phyloP scores from a whole-genome alignment of 2,888 invertebrate genomes.

The Yponomeuta malinellus region DNA sequence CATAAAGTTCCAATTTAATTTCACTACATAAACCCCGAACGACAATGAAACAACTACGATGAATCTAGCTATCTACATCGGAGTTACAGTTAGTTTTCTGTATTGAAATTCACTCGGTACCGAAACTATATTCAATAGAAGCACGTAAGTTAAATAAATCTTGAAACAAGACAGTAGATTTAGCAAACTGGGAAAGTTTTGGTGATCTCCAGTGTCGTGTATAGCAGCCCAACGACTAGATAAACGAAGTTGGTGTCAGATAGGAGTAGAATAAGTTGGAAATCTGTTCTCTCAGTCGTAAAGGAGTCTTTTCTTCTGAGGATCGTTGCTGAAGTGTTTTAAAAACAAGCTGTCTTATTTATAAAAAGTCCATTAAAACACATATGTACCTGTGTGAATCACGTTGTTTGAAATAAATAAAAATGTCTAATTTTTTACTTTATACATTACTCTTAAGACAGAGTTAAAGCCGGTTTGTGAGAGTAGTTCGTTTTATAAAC shows the following conservation, averaged over 20 bases:
- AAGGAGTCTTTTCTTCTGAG: not conserved
- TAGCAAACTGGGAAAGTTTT: not conserved
- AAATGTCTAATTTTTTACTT: too few species aligned
- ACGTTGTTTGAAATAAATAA: too few species aligned
- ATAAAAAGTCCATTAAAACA: too few species aligned
- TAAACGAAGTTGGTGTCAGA: not conserved
- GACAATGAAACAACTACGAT: not conserved
- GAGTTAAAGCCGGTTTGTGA: too few species aligned
- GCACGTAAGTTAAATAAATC: conserved; percentile 11
- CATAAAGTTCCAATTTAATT: not conserved
- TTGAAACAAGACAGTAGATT: not conserved
- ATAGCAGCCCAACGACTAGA: not conserved
- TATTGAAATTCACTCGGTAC: conserved; percentile 8
- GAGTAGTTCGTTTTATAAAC: too few species aligned
- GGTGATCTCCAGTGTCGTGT: not conserved
- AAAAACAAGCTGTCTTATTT: too few species aligned
- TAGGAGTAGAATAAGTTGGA: not conserved
- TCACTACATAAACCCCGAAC: not conserved
- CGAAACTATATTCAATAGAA: not conserved
- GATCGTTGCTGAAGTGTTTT: not conserved
- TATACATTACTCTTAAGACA: too few species aligned
- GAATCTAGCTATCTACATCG: not conserved
- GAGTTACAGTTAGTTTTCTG: not conserved
- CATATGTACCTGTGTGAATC: too few species aligned
- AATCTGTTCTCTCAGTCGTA: not conserved